Base-by-base conservation (phyloP, 2,113 vertebrate species). In the Alexandromys fortis region DNA sequence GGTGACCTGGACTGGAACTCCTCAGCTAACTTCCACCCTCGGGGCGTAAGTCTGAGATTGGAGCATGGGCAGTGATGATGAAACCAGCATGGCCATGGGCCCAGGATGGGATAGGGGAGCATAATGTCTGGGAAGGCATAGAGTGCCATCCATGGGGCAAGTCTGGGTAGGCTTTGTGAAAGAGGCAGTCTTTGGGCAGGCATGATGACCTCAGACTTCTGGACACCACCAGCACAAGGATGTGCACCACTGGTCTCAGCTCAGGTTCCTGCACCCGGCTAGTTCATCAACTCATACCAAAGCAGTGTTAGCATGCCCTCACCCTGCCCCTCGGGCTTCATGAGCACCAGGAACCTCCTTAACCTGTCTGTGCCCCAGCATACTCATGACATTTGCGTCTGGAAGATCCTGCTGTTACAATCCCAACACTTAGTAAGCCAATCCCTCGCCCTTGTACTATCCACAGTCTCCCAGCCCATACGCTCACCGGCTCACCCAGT, bases 261-360 rank as follows among this genome's bases (percentile, higher is more conserved):
- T 45, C 35, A 0, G 0, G 0, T 13, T 21, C 14, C 61, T 49
- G 9, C 2, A 2, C 42, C 61, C 30, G 19, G 61, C 55, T 26
- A 17, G 49, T 55, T 58, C 70, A 6, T 17, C 42, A 58, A 49
- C 1, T 73, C 28, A 2, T 19, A 35, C 63, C 77, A 81, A 21
- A 70, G 63, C 55, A 7, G 45, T 1, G 3, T 49, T 1, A 33
- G 5, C 72, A 35, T 5, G 2, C 61, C 4, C 5, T 45, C 28
- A 0, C 22, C 28, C 35, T 21, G 0, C 42, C 4, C 45, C 76
- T 1, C 14, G 10, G 85, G 75, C 79, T 30, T 47, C 12, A 38
- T 68, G 19, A 65, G 61, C 87, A 28, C 21, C 42, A 1, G 28
- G 42, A 7, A 45, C 11, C 78, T 45, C 11, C 75, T 55, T 11